phyloP scores from a whole-genome alignment of 2,888 invertebrate genomes.

The Eulithis testata region DNA sequence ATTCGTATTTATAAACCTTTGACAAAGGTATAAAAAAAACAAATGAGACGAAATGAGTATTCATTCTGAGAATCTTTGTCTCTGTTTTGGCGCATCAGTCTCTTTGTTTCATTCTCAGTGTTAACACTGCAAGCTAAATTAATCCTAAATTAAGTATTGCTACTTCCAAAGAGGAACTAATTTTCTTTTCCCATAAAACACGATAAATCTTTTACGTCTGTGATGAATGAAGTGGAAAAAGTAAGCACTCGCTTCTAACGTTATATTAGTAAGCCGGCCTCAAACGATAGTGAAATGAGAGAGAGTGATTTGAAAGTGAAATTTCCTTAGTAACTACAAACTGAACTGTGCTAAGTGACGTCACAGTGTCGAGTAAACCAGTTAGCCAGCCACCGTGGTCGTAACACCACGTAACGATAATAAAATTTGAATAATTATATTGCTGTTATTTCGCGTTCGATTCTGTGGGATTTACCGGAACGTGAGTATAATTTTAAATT shows the following conservation, averaged over 20 bases:
- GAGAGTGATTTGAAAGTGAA: constrained; percentile 62
- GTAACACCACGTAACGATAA: constrained; percentile 30
- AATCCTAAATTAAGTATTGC: constrained; percentile 4
- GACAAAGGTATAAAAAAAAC: constrained; percentile 13
- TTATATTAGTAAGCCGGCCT: constrained; percentile 40
- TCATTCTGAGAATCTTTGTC: constrained; percentile 21
- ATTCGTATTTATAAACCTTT: too few relatives aligned
- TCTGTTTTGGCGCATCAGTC: constrained; percentile 32
- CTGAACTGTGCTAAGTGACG: constrained; percentile 52
- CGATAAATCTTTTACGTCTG: constrained; percentile 6
- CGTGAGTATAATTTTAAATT: constrained; percentile 16
- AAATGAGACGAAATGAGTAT: constrained; percentile 9
- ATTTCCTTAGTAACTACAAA: constrained; percentile 41
- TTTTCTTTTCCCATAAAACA: background rate
- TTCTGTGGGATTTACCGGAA: constrained; percentile 14
- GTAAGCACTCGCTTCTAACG: constrained; percentile 4
- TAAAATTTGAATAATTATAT: constrained; percentile 29
- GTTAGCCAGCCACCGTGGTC: constrained; percentile 42
- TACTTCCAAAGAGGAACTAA: background rate
- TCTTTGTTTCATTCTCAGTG: constrained; percentile 29
- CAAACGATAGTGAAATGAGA: constrained; percentile 66
- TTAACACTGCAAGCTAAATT: constrained; percentile 11
- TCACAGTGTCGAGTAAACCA: constrained; percentile 54
- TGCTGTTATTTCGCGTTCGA: constrained; percentile 4
- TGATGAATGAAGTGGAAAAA: constrained; percentile 23